These are phyloP conservation scores for Celastrina argiolus DNA, from an alignment of 2,888 invertebrate species.

Conservation along the genomic window DNA sequence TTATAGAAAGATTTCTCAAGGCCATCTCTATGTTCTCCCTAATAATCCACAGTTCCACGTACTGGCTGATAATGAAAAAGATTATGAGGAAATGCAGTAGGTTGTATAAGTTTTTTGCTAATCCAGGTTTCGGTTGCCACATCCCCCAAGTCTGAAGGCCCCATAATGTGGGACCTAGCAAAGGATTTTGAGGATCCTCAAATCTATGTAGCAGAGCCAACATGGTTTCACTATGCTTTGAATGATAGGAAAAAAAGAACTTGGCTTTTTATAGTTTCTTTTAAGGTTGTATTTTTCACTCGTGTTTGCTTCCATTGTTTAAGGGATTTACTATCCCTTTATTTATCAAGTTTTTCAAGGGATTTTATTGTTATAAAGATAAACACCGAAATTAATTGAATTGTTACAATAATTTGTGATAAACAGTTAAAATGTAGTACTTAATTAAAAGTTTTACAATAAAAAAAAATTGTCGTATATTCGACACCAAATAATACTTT, in stretches of 20 bases:
- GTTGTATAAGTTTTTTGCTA: conserved; percentile 40
- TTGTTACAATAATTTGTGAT: no score
- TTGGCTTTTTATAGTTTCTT: neutral
- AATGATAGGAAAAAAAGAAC: neutral
- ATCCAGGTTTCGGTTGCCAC: conserved; percentile 43
- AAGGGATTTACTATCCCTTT: no score
- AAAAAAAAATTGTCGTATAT: no score
- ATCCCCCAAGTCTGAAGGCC: conserved; percentile 51
- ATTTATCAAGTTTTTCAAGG: no score
- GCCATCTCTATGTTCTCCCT: conserved; percentile 49
- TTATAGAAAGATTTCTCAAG: conserved; percentile 54
- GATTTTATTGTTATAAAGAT: no score
- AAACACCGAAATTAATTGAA: no score
- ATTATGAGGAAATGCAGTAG: conserved; percentile 45
- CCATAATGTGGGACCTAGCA: conserved; percentile 50
- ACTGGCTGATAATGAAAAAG: conserved; percentile 55
- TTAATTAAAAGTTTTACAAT: no score
- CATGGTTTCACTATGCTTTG: conserved; percentile 20
- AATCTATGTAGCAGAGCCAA: conserved; percentile 29
- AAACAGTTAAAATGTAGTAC: no score
- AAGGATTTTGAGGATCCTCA: conserved; percentile 44
- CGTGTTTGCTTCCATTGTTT: neutral
- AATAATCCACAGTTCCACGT: conserved; percentile 56
- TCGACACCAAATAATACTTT: no score
- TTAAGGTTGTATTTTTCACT: neutral